Conservation (phyloP, 2,888 invertebrate species). For the Papilio gigon region DNA sequence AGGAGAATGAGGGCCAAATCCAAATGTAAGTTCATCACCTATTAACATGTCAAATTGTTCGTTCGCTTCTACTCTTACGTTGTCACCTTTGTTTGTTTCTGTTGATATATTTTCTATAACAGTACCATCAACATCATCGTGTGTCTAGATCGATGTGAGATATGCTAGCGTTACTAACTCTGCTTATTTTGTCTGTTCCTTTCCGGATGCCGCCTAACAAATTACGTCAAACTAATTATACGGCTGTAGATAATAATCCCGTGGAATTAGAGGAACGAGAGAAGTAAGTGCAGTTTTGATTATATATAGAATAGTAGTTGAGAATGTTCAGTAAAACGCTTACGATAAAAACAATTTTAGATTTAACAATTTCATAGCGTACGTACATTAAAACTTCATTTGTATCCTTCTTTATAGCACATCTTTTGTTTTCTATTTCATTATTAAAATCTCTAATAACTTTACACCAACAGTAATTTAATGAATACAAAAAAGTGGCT, state of each 20-base stretch:
- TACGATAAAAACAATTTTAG: conserved; percentile 8
- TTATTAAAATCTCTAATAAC: neutral
- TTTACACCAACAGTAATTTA: no score
- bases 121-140: neutral
- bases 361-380: conserved; percentile 18
- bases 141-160: neutral
- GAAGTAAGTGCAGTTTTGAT: conserved; percentile 86
- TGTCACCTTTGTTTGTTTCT: neutral
- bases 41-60: conserved; percentile 31
- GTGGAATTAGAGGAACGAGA: conserved; percentile 92
- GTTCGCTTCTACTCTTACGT: conserved; percentile 1
- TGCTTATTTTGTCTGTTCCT: conserved; percentile 69
- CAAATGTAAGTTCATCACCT: conserved; percentile 86
- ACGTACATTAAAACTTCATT: conserved; percentile 7
- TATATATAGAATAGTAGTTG: conserved; percentile 22
- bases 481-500: no score
- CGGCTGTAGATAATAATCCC: conserved; percentile 87
- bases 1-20: conserved; percentile 90
- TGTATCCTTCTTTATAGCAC: neutral
- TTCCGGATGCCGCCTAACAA: conserved; percentile 78
- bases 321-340: conserved; percentile 35
- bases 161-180: conserved; percentile 42
- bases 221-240: conserved; percentile 65
- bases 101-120: neutral
- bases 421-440: neutral